Base-by-base conservation (phyloP, 2,113 vertebrate genomes). In the Sciurus niger region DNA sequence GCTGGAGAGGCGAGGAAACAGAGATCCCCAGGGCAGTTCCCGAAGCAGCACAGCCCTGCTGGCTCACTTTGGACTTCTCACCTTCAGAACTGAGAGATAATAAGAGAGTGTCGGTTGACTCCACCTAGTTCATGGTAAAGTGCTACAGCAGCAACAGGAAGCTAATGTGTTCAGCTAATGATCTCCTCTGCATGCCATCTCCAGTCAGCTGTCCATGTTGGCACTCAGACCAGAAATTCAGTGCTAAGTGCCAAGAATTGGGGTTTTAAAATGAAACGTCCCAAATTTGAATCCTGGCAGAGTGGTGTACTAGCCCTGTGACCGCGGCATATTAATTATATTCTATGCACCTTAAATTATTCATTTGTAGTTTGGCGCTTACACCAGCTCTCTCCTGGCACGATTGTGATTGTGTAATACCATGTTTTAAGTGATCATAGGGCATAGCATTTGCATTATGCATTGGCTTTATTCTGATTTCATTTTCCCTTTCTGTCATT, bases 211-310 rank as follows among this genome's bases (percentile, higher is more conserved):
- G 0, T 11, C 6, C 48, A 60, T 60, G 37, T 67, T 43, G 60
- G 34, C 17, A 13, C 4, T 32, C 11, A 11, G 77, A n/a, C 8
- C 63, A 80, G 51, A 51, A 73, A 17, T 17, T 40, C 10, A 63
- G 24, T 22, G 24, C n/a, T n/a, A 37, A 76, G 30, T 25, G 43
- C 37, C 30, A 76, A 4, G 11, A 48, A 37, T 65, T 18, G 83
- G 43, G 5, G 8, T 65, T 86, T 92, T 73, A 58, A 55, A 22
- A 43, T 12, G 28, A 58, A 68, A 58, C 30, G 24, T 74, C 37
- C 79, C 79, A n/a, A 90, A 68, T 90, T 68, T 73, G 73, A 88
- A 91, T 94, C 65, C 30, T 37, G 37, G 17, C 24, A 58, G 8
- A 43, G 28, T 20, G 2, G 1, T 63, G 63, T 70, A 16, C 24